These are phyloP conservation scores for Microcebus tavaratra DNA, from an alignment of 2,113 vertebrate genomes.

Conservation along the genomic window DNA sequence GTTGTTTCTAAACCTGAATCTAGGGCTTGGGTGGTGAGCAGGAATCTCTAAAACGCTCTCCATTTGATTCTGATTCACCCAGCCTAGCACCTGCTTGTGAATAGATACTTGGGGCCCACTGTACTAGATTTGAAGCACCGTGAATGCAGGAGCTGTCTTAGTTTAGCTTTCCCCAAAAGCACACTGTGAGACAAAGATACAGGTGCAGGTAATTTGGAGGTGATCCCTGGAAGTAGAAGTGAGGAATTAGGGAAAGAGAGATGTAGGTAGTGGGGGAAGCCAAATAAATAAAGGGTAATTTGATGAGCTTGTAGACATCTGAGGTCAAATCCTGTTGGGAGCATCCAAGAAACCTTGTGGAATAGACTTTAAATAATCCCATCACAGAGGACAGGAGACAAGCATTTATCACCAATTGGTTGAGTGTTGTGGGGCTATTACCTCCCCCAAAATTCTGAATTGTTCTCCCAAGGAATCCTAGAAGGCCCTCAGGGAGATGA, in stretches of 20 bases:
- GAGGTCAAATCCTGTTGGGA: not conserved
- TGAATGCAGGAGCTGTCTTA: not conserved
- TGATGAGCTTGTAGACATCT: not conserved
- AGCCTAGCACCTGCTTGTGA: not conserved
- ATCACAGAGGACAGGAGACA: not conserved
- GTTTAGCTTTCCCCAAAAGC: not conserved
- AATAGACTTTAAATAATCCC: not conserved
- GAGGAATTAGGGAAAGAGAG: not conserved
- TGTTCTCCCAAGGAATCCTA: not conserved
- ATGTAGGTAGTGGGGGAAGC: not conserved
- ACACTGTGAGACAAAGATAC: not conserved
- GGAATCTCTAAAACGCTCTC: not conserved
- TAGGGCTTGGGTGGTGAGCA: not conserved
- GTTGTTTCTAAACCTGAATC: not conserved
- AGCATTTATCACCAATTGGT: not conserved
- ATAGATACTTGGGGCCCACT: not conserved
- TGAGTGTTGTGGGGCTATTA: not conserved
- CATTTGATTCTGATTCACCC: not conserved
- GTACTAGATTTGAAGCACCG: not conserved
- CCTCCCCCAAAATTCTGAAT: not conserved
- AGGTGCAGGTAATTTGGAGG: not conserved
- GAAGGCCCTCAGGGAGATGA: not conserved
- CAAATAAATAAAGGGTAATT: not conserved
- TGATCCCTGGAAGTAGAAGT: not conserved
- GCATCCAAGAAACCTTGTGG: not conserved